Base-by-base conservation (phyloP, 1,140 invertebrate genomes). In the Hirudo medicinalis region DNA sequence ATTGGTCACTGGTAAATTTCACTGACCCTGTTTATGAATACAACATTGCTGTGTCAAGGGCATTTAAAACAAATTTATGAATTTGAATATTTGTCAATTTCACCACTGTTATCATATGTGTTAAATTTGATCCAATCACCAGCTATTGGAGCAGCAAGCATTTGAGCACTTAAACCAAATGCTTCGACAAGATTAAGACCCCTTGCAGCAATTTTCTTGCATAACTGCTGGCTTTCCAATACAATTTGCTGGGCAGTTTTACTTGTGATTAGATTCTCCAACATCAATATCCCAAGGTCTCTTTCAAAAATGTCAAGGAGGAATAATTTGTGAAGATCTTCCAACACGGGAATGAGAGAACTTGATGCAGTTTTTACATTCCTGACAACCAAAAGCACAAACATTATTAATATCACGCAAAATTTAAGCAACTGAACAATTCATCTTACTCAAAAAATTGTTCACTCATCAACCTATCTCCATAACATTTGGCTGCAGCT, bases 141-240 rank as follows among this genome's bases (percentile, higher is more conserved):
- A n/a, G 77, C 77, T 63, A 80, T 80, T 13, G 79, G 79, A 15
- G 79, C 79, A 60, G 77, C 76, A 19, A 80, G 72, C 78, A 80
- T 78, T 17, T 74, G 29, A 29, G 78, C 77, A 13, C 75, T 72
- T 68, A 80, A 76, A 53, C 74, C 78, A 74, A 80, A 80, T 49
- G 77, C 78, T 15, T 80, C 78, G 55, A 74, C 75, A 13, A 80
- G 75, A 22, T 75, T 74, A 20, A 79, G 74, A 36, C 76, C 74
- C 55, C 78, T 73, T 20, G 74, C 73, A 5, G 73, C 75, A 32
- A 80, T 67, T 40, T 77, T 74, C 27, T 69, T 70, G 70, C 78
- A 80, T 63, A 80, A 71, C 49, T 67, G 22, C n/a, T 66, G 67
- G 32, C 72, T 73, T 55, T 63, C 69, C 22, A 57, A 43, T 11